Base-by-base conservation (phyloP, 2,888 invertebrate species). In the Drosophila limbata region DNA sequence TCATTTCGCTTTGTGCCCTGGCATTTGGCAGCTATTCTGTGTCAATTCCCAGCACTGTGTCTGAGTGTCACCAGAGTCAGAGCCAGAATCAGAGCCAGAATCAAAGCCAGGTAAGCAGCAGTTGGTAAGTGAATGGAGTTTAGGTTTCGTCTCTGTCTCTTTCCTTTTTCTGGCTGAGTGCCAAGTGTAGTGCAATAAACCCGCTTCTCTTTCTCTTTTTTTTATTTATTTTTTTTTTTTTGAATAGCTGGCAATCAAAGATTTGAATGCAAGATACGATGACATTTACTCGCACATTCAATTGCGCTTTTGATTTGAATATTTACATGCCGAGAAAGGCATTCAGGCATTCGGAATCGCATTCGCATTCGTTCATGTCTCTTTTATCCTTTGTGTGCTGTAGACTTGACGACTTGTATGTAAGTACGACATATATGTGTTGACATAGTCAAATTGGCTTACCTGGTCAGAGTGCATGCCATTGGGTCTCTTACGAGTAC, bases 171-270 rank as follows among this genome's bases (percentile, higher is more conserved):
- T 88, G 88, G 87, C 87, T 79, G 84, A 74, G 72, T 88, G 84
- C 88, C 84, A 89, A 87, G 82, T 81, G 87, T 87, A 87, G 85
- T 89, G 89, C 85, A 86, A 89, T 86, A 86, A 86, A 89, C 85
- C 76, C 78, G 71, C 73, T 69, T 73, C 81, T 48, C 13, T 15
- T 31, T 31, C 31, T 37, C 13, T 33, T 50, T 42, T 3, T 25
- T 19, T 56, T 65, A n/a, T 47, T 40, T 37, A 19, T 37, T 45
- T 35, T 10, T 25, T 17, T 11, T 65, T 61, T 78, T 69, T 73
- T 88, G 87, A 88, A 84, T 84, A 79, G 89, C 81, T 84, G 78
- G 85, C 85, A 86, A 86, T 86, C 85, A 86, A 86, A 86, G 85
- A 86, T 86, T 73, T 86, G 89, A 89, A 86, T 89, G 85, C 88